Evolutionary conservation across 1,140 invertebrate genomes (phyloP), one percentile per base, ranked within the genome.

Genomic region (Heterodera schachtii): DNA sequence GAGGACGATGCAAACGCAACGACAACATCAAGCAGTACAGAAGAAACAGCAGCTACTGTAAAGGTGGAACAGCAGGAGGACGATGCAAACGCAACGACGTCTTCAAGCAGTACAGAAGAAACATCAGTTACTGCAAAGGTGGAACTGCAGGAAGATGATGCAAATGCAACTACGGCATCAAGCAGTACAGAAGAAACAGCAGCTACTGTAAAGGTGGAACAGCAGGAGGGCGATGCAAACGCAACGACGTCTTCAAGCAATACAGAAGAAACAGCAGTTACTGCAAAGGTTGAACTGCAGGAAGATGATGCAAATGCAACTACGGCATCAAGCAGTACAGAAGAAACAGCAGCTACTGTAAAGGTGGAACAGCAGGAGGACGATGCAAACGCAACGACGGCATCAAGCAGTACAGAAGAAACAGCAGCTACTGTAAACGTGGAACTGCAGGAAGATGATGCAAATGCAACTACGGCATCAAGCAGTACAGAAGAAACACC

Each of bases 291-390:
- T 6, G 41, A 75, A 49, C 43, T 3, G 6, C 46, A 11, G 13
- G 2, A 44, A 9, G 43, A 31, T 1, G 73, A 75, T 31, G 16
- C 43, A 75, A 75, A 47, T 11, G 8, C 43, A 13, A 75, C 43
- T 31, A 31, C 31, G 19, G 46, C 31, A 9, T 21, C 73, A 9
- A 31, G 73, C 31, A 75, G n/a, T 75, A 57, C 52, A 16, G 73
- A 75, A 75, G 0, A 31, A 46, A 41, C 52, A 31, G 19, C 44
- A 44, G 47, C 13, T 19, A 21, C 47, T 8, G 46, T n/a, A 46
- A 75, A 75, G 13, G 21, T 60, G 13, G 16, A 46, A 64, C 74
- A 16, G 16, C 66, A 76, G 16, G 13, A 76, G 8, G 52, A 76
- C 7, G 13, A 76, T 19, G 21, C 57, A 19, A 60, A 60, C 19